Evolutionary conservation across 2,888 invertebrate genomes (phyloP).

Genomic region (Cantharis lateralis): DNA sequence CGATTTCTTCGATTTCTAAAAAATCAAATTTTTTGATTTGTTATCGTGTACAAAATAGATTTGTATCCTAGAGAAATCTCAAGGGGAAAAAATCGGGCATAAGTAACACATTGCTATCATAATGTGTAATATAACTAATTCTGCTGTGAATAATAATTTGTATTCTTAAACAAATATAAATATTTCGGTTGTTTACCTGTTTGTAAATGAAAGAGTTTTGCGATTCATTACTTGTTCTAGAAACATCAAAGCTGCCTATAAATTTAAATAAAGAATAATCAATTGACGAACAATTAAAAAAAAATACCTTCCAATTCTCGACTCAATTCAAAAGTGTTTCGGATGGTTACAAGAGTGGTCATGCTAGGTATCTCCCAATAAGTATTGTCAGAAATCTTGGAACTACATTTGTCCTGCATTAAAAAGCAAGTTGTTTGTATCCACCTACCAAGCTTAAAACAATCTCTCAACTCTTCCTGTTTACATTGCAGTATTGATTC

Average conservation of each 20-base stretch:
- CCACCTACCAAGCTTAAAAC: constrained; percentile 30
- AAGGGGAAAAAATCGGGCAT: no score
- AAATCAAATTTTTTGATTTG: no score
- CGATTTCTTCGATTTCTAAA: no score
- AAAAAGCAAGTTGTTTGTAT: constrained; percentile 11
- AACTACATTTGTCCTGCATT: background rate
- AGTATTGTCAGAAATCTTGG: background rate
- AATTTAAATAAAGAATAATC: background rate
- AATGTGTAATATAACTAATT: no score
- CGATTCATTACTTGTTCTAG: background rate
- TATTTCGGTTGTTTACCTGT: background rate
- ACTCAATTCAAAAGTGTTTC: background rate
- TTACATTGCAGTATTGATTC: constrained; percentile 39
- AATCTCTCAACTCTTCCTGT: constrained; percentile 14
- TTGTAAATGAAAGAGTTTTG: background rate
- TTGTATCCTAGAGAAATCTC: no score
- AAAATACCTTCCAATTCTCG: background rate
- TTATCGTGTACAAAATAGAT: no score
- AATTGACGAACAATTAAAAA: background rate
- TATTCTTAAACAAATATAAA: no score
- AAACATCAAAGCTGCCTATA: background rate
- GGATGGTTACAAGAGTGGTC: background rate
- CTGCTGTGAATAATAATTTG: background rate
- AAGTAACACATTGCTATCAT: no score
- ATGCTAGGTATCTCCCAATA: background rate